These are phyloP conservation scores for Edolisoma coerulescens DNA, from an alignment of 2,113 vertebrate genomes.

Conservation along the genomic window DNA sequence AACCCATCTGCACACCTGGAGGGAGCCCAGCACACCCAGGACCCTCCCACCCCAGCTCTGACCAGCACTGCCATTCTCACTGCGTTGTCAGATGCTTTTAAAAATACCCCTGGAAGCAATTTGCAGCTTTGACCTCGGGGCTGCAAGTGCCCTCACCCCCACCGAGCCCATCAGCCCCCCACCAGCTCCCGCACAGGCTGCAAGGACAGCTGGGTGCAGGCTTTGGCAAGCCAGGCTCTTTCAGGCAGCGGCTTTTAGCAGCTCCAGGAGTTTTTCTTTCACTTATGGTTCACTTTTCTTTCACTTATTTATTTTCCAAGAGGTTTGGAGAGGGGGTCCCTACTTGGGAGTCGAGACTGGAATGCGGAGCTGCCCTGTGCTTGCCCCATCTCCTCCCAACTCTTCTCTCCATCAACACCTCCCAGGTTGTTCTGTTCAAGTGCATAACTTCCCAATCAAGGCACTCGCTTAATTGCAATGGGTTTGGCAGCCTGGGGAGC, in stretches of 20 bases:
- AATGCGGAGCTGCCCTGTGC: accelerated
- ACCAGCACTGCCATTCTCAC: background rate
- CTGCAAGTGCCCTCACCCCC: background rate
- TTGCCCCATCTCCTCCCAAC: background rate
- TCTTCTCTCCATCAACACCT: background rate
- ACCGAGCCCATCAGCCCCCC: background rate
- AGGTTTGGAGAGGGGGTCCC: background rate
- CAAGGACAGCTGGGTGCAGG: background rate
- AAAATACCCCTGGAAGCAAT: background rate
- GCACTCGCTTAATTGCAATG: background rate
- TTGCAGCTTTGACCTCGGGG: background rate
- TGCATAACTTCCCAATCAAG: background rate
- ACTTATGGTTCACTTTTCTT: background rate
- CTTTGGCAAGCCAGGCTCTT: background rate
- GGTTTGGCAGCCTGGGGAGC: background rate
- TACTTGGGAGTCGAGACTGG: background rate
- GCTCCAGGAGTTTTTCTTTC: background rate
- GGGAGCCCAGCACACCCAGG: background rate
- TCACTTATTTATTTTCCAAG: background rate
- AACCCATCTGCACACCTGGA: accelerated
- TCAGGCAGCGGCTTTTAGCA: background rate
- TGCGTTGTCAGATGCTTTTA: background rate
- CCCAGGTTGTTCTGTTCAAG: background rate
- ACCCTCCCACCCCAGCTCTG: background rate
- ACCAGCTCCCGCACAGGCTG: background rate